Base-by-base conservation (phyloP, 2,113 vertebrate genomes). In the Trogon melanurus region DNA sequence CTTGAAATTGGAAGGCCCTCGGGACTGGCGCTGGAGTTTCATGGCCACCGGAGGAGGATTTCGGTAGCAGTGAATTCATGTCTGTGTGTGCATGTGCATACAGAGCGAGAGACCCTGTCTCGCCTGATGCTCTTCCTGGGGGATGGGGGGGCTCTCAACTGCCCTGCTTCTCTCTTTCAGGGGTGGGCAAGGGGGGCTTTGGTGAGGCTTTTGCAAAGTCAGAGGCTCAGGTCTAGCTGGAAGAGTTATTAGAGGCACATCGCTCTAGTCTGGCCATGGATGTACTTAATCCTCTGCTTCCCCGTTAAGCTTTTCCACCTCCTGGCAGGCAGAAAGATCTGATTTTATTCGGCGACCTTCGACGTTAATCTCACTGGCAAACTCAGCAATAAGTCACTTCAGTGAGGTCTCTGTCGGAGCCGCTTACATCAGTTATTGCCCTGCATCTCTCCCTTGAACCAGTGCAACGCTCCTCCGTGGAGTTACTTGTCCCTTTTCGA, bases 1-100 rank as follows among this genome's bases (percentile, higher is more conserved):
- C 96, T 56, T 44, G 85, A 64, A 95, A 94, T 50, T 74, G 91
- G 95, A 79, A 95, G 54, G 73, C 85, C 90, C 90, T 62, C 47
- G 72, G 96, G 94, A 75, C 16, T 4, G 69, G 2, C 13, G 64
- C 84, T 56, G 94, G 41, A 15, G 30, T 30, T 81, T 5, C 80
- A 11, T 10, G 27, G 87, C 47, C 30, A 13, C 60, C 45, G 1
- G 41, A 9, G 67, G 60, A 30, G 41, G 50, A 12, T 34, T 72
- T 62, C 1, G 20, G 44, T 44, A 23, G 3, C 51, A 15, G 50
- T 2, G 5, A 20, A 21, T 8, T 5, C 0, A n/a, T 6, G 44
- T 41, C 41, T 29, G 41, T 3, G 5, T 7, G 44, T 0, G 2
- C 16, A 10, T 6, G 14, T 25, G 25, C 19, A 4, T 3, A 3